phyloP scores from a whole-genome alignment of 2,113 vertebrate genomes.

The Myotis yumanensis region DNA sequence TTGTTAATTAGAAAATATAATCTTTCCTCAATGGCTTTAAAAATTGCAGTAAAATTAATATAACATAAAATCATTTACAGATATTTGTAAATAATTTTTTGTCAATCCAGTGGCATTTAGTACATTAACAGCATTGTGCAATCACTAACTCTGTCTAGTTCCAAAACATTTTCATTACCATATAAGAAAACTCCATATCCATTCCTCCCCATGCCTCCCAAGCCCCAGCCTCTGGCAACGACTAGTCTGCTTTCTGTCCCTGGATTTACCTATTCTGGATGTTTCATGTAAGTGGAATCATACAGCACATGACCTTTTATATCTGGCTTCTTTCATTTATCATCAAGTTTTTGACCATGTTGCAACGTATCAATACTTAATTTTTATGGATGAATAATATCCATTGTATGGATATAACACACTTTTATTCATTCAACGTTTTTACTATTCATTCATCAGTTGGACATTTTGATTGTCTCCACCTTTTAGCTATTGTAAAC shows the following conservation, averaged over 20 bases:
- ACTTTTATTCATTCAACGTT: not conserved
- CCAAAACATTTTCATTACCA: not conserved
- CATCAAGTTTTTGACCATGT: not conserved
- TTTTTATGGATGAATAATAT: conserved; percentile 1
- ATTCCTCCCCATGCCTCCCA: not conserved
- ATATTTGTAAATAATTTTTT: not conserved
- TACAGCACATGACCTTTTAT: not conserved
- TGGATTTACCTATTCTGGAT: not conserved
- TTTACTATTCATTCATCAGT: not conserved
- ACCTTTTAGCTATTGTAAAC: not conserved
- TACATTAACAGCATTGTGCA: not conserved
- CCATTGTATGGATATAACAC: not conserved
- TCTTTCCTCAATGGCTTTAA: not conserved
- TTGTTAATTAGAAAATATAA: conserved; percentile 30
- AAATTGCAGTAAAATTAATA: not conserved
- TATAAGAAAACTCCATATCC: not conserved
- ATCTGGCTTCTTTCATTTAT: not conserved
- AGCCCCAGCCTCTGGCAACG: not conserved
- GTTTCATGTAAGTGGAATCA: conserved; percentile 9
- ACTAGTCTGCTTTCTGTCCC: not conserved
- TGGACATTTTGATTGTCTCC: not conserved
- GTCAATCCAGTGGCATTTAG: not conserved
- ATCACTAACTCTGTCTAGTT: not conserved
- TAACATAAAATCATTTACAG: not conserved
- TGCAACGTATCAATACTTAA: not conserved